Conservation (phyloP, 2,113 vertebrate species). For the Circaetus gallicus region DNA sequence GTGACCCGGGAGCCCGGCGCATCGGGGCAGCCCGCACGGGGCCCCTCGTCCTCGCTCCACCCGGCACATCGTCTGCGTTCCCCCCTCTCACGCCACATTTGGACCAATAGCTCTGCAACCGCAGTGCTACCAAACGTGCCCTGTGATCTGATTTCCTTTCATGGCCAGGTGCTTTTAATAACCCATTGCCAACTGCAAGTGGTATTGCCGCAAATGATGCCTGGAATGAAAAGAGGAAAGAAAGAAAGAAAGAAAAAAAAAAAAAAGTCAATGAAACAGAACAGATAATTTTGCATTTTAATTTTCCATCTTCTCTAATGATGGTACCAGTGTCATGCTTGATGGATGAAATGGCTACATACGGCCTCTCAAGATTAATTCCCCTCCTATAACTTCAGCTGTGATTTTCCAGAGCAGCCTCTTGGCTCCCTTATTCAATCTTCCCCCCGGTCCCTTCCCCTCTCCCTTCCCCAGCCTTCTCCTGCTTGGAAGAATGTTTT, state of each 20-base stretch:
- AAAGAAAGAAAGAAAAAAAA: neutral
- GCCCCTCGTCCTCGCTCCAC: neutral
- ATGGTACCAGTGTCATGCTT: conserved; percentile 75
- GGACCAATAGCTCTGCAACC: neutral
- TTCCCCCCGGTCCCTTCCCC: neutral
- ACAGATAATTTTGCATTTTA: conserved; percentile 68
- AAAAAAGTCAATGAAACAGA: conserved; percentile 30
- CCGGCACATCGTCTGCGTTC: neutral
- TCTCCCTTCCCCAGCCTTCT: conserved; percentile 53
- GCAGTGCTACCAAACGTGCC: neutral
- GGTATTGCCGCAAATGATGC: neutral
- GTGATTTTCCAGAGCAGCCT: conserved; percentile 64
- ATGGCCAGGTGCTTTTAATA: conserved; percentile 57
- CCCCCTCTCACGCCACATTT: neutral
- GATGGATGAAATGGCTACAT: conserved; percentile 76
- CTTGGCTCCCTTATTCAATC: conserved; percentile 68
- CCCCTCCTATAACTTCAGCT: conserved; percentile 76
- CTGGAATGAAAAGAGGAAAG: conserved; percentile 35
- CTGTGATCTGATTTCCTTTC: conserved; percentile 29
- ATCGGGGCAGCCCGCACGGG: neutral
- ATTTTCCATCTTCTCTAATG: conserved; percentile 73
- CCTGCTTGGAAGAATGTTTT: conserved; percentile 71
- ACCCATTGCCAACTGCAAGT: neutral
- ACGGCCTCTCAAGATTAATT: conserved; percentile 79
- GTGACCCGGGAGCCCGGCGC: neutral